phyloP scores from a whole-genome alignment of 2,797 vertebrate species.

The Neosalanx taihuensis region DNA sequence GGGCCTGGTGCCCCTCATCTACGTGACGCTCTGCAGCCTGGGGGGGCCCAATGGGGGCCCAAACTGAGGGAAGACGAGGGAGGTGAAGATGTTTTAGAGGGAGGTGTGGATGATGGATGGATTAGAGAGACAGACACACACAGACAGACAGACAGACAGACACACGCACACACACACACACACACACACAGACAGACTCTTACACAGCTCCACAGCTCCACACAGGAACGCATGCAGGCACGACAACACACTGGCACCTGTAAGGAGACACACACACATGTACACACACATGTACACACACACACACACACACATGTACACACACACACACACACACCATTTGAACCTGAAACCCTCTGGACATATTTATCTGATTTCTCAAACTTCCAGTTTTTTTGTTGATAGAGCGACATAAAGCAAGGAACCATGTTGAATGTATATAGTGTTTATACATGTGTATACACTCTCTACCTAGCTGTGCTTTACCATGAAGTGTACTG shows the following conservation, averaged over 20 bases:
- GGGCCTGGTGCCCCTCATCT: conserved; percentile 89
- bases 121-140: not conserved
- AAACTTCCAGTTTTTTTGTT: no score
- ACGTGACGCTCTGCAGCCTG: conserved; percentile 75
- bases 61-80: conserved; percentile 14
- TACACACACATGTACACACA: not conserved
- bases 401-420: no score
- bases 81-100: not conserved
- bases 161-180: conserved; percentile 36
- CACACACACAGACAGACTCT: conserved; percentile 8
- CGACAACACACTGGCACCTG: conserved; percentile 12
- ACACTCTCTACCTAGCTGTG: conserved; percentile 32
- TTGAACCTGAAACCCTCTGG: no score
- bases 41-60: conserved; percentile 52
- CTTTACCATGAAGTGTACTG: conserved; percentile 18
- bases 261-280: conserved; percentile 26
- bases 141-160: conserved; percentile 5
- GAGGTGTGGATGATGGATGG: not conserved
- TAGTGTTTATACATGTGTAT: conserved; percentile 1
- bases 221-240: not conserved
- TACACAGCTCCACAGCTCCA: not conserved
- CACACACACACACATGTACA: not conserved
- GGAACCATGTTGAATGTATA: no score
- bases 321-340: not conserved
- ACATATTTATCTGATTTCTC: no score